Percentiles rank a stretch among this genome's conserved stretches.
Evolutionary conservation across 2,797 vertebrate species (phyloP).

Genomic region (Hirundo rustica): DNA sequence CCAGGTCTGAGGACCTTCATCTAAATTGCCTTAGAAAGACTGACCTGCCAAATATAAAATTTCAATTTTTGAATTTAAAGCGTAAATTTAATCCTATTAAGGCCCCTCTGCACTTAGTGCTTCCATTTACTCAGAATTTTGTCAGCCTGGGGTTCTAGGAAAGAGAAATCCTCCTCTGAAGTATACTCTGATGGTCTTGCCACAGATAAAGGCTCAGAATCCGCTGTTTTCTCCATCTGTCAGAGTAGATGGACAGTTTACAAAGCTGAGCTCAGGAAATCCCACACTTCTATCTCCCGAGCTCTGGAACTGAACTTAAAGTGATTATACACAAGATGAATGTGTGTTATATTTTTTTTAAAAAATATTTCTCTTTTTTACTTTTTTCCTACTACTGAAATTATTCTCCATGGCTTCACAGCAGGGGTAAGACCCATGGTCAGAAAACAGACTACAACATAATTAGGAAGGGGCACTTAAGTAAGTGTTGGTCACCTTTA

Average conservation of each 20-base stretch:
- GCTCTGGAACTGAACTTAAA: background rate
- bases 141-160: background rate
- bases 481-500: background rate
- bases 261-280: background rate
- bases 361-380: background rate
- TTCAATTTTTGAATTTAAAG: background rate
- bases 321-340: background rate
- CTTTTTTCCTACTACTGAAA: background rate
- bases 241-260: background rate
- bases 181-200: background rate
- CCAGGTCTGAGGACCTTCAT: background rate
- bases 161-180: background rate
- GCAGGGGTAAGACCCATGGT: background rate
- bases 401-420: background rate
- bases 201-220: background rate
- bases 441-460: background rate
- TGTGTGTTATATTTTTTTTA: background rate
- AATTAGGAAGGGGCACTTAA: background rate
- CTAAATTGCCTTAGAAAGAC: background rate
- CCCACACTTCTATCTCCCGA: background rate
- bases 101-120: background rate
- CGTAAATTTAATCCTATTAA: background rate
- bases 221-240: background rate
- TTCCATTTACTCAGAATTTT: background rate
- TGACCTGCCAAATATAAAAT: background rate